phyloP scores from a whole-genome alignment of 1,140 invertebrate species.

The Mya arenaria region DNA sequence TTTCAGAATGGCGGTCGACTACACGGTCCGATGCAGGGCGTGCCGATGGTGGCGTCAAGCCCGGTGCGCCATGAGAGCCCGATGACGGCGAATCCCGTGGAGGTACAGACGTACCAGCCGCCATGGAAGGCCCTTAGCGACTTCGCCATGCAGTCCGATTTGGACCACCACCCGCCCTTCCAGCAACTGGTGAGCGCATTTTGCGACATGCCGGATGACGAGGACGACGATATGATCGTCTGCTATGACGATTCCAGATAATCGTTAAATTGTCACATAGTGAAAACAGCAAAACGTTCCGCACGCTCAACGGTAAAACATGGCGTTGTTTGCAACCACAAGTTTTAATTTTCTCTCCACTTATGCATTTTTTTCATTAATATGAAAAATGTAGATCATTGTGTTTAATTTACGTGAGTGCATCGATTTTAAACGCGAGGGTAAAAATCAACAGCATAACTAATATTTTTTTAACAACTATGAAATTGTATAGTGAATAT shows the following conservation, averaged over 20 bases:
- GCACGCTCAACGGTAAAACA: conserved; percentile 46
- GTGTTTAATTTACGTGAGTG: too few species aligned
- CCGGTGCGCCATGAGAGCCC: conserved; percentile 93
- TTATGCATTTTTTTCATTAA: neutral
- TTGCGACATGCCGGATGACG: conserved; percentile 72
- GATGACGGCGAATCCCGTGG: conserved; percentile 83
- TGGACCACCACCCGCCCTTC: conserved; percentile 94
- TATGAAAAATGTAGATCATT: too few species aligned
- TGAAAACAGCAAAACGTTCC: conserved; percentile 40
- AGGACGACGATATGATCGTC: conserved; percentile 73
- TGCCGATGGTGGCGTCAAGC: conserved; percentile 97
- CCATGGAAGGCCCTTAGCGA: conserved; percentile 97
- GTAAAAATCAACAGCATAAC: too few species aligned
- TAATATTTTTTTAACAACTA: too few species aligned
- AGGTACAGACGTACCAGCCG: conserved; percentile 97
- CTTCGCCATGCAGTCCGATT: conserved; percentile 96
- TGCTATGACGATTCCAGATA: conserved; percentile 67
- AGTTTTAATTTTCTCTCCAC: too few species aligned
- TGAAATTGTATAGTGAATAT: too few species aligned
- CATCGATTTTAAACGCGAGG: too few species aligned
- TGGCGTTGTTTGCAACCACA: neutral
- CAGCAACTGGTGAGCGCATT: conserved; percentile 93
- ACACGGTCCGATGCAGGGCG: conserved; percentile 89
- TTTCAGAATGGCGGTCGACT: conserved; percentile 94
- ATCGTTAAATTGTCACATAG: conserved; percentile 30